Base-by-base conservation (phyloP, 2,113 vertebrate genomes). In the Rhadina sibilatrix region DNA sequence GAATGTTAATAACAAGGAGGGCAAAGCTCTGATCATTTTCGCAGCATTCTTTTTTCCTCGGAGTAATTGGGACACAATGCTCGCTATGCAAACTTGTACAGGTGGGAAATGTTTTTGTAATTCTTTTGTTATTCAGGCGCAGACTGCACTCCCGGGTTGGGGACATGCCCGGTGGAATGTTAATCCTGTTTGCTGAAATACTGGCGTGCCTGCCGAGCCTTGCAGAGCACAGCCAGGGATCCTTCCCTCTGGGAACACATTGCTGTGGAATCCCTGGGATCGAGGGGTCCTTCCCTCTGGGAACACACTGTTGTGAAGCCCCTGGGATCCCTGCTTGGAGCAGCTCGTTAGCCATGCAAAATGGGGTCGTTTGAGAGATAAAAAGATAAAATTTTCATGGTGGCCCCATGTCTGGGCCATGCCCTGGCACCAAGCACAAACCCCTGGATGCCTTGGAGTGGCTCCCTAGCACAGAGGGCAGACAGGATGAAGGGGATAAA, bases 111-210 rank as follows among this genome's bases (percentile, higher is more conserved):
- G 61, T 12, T 68, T 60, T 49, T 18, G 3, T 66, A 17, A 28
- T 54, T 77, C 63, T 50, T 52, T 12, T 52, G 30, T 74, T 54
- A 47, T 65, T 42, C 68, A 50, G 80, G 87, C 75, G 91, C 33
- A 68, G 68, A 35, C 70, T 42, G 31, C 79, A 46, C 75, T 81
- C 74, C 63, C 56, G 84, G 84, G 92, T 84, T 63, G 61, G 53
- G 40, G 37, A 88, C 14, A 35, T 11, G 33, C 70, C 3, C 19
- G 64, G 59, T 71, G 90, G 64, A 92, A 84, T 74, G 81, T 74
- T 69, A 64, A 88, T 87, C 82, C 72, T 79, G 63, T 97, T 97
- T 92, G 90, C 75, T 96, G 24, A 85, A 87, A 89, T 54, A 68
- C 24, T 60, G 50, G 46, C 50, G 60, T 19, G 76, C 66, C 1